Evolutionary conservation across 1,140 invertebrate species (phyloP).

Genomic region (Eupristina koningsbergeri): DNA sequence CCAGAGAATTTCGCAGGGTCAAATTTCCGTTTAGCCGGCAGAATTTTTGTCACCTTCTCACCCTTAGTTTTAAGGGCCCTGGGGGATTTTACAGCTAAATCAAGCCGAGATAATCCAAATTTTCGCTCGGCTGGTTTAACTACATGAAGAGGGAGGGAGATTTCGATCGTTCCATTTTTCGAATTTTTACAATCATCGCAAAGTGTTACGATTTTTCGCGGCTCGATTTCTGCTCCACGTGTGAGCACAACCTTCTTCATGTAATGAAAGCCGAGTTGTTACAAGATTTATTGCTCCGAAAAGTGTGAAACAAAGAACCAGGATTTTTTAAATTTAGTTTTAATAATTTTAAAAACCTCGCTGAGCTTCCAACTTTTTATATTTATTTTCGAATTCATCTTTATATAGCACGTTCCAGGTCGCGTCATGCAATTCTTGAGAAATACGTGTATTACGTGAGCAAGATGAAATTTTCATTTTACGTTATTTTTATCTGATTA

Average conservation of each 20-base stretch:
- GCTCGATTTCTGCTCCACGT: neutral
- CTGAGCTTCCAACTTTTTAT: neutral
- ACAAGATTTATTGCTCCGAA: neutral
- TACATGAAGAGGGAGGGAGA: neutral
- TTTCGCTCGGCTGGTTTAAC: neutral
- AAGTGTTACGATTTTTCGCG: neutral
- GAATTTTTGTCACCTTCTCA: neutral
- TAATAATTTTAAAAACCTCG: neutral
- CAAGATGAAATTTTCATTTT: neutral
- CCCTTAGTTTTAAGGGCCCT: neutral
- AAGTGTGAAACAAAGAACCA: no score
- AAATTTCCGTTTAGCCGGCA: no score
- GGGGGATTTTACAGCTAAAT: neutral
- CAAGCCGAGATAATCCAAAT: neutral
- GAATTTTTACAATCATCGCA: neutral
- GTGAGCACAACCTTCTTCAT: neutral
- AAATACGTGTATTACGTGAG: neutral
- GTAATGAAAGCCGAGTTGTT: neutral
- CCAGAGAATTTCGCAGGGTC: no score
- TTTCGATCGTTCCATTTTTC: neutral
- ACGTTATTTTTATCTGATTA: neutral
- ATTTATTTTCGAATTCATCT: neutral
- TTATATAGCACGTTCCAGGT: no score
- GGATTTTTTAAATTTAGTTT: neutral
- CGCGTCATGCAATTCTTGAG: neutral